Evolutionary conservation across 2,797 vertebrate genomes (phyloP).

Genomic region (Urosaurus nigricauda): DNA sequence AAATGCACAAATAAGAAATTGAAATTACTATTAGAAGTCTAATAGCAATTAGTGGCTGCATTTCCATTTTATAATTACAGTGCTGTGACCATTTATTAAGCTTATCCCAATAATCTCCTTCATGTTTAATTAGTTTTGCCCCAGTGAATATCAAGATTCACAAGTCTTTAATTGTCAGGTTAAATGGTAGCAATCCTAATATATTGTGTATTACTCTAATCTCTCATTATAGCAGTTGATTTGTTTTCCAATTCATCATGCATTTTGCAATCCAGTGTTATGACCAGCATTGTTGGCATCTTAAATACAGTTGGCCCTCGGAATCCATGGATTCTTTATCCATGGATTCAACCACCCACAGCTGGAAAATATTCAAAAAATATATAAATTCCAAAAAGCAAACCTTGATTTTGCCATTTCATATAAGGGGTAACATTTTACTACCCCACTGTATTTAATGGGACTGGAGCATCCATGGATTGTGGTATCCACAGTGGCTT

Average conservation of each 20-base stretch:
- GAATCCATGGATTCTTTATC: too few species aligned
- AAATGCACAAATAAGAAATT: not conserved
- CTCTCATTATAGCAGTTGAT: not conserved
- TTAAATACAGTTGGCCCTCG: too few species aligned
- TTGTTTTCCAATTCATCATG: not conserved
- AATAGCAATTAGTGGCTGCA: not conserved
- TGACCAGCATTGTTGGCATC: too few species aligned
- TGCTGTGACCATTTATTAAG: not conserved
- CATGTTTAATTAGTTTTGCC: not conserved
- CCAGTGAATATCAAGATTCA: not conserved
- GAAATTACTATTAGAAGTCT: not conserved
- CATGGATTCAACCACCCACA: too few species aligned
- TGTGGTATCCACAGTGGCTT: too few species aligned
- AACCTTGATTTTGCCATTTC: too few species aligned
- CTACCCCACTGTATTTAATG: too few species aligned
- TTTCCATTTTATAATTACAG: not conserved
- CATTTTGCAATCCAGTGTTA: not conserved
- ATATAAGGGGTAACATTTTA: too few species aligned
- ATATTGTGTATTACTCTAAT: not conserved
- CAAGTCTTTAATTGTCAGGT: not conserved
- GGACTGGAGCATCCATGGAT: too few species aligned
- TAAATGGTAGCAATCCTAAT: not conserved
- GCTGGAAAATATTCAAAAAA: too few species aligned
- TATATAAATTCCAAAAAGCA: too few species aligned
- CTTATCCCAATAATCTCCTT: not conserved